These are phyloP conservation scores for Noctua janthina DNA, from an alignment of 2,888 invertebrate species.

Conservation along the genomic window DNA sequence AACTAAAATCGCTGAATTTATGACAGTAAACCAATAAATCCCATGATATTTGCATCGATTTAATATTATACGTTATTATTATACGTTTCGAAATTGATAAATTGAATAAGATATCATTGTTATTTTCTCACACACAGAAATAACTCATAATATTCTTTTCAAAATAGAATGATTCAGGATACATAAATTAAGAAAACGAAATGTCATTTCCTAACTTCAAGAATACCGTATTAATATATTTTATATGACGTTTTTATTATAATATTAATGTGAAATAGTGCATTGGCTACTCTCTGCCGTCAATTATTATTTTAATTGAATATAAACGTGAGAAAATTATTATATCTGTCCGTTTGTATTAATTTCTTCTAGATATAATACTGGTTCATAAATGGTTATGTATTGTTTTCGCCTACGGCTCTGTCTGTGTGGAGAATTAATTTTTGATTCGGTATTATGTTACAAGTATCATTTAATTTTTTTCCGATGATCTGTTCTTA, in stretches of 20 bases:
- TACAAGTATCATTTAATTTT: neutral
- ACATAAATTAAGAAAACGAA: constrained; percentile 47
- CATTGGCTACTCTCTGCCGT: constrained; percentile 30
- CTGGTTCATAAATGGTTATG: constrained; percentile 13
- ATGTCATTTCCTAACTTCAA: constrained; percentile 26
- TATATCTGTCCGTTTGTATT: constrained; percentile 35
- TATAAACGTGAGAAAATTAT: constrained; percentile 62
- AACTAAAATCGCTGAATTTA: neutral
- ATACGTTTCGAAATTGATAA: neutral
- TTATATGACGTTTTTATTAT: constrained; percentile 48
- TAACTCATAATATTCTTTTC: neutral
- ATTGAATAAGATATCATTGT: neutral
- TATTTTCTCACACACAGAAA: constrained; percentile 1
- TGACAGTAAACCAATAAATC: neutral
- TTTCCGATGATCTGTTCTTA: neutral
- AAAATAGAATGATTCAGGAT: constrained; percentile 37
- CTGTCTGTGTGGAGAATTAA: constrained; percentile 1
- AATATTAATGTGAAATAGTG: constrained; percentile 33
- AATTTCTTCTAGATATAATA: constrained; percentile 7
- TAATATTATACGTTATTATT: neutral
- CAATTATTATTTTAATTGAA: constrained; percentile 68
- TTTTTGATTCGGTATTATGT: neutral
- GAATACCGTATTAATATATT: constrained; percentile 23
- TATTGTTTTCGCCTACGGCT: constrained; percentile 24
- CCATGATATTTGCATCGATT: neutral